A percentile compares a stretch with the other conserved stretches of the same genome.
These are phyloP conservation scores for Lethenteron camtschaticum DNA, from an alignment of 2,113 vertebrate genomes.

Conservation along the genomic window DNA sequence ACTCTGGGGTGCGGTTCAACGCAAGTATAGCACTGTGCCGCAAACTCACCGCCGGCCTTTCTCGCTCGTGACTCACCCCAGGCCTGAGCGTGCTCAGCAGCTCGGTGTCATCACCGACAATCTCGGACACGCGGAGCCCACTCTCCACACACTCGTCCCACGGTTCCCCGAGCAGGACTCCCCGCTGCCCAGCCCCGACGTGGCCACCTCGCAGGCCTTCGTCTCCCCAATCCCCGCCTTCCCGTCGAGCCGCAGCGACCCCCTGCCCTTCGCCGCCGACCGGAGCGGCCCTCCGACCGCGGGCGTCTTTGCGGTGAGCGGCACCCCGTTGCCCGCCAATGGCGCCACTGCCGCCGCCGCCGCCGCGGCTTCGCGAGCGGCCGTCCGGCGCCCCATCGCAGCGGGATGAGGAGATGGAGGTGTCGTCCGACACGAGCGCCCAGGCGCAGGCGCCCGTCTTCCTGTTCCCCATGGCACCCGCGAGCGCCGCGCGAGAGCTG, in stretches of 20 bases:
- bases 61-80: constrained; percentile 8
- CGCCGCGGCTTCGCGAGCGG: background rate
- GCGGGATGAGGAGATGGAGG: background rate
- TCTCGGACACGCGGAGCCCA: constrained; percentile 26
- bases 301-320: background rate
- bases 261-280: background rate
- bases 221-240: too few relatives aligned
- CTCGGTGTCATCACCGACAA: constrained; percentile 36
- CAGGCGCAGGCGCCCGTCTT: background rate
- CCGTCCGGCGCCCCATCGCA: background rate
- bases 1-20: too few relatives aligned
- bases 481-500: background rate
- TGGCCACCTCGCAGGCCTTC: background rate
- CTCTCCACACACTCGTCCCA: constrained; percentile 50
- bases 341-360: background rate
- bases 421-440: background rate
- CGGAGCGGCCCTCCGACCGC: background rate
- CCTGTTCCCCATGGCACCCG: background rate
- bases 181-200: constrained; percentile 17
- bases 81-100: constrained; percentile 42
- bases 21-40: too few relatives aligned
- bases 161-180: constrained; percentile 27
- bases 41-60: too few relatives aligned
- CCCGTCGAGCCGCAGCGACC: background rate
- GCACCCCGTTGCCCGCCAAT: background rate